Percentiles rank a stretch among this genome's conserved stretches.
These are phyloP conservation scores for Turnix velox DNA, from an alignment of 2,113 vertebrate genomes.

Conservation along the genomic window DNA sequence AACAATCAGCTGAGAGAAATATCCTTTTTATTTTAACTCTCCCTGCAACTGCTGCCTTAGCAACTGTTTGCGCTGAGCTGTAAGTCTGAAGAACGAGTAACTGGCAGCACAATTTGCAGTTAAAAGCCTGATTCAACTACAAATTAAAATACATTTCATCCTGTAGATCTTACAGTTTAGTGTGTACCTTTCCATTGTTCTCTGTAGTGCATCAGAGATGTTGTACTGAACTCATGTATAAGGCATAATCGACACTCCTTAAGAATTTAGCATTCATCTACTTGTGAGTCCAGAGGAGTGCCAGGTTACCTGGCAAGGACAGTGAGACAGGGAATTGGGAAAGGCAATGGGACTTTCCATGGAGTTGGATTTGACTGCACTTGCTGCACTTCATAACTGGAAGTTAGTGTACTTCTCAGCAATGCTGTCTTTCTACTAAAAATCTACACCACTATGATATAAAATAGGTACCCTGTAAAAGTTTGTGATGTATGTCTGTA, in stretches of 20 bases:
- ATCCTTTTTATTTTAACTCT: not conserved
- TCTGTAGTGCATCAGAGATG: not conserved
- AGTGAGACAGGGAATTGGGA: not conserved
- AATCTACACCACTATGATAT: not conserved
- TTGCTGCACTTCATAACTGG: not conserved
- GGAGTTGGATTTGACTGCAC: not conserved
- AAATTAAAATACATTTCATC: not conserved
- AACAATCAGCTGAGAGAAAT: not conserved
- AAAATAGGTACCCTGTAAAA: not conserved
- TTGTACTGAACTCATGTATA: not conserved
- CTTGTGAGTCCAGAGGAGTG: not conserved
- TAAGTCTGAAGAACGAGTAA: not conserved
- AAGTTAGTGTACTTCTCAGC: not conserved
- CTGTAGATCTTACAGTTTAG: not conserved
- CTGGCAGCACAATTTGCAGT: not conserved
- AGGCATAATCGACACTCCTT: not conserved
- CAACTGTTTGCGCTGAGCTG: not conserved
- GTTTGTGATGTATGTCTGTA: not conserved
- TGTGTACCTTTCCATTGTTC: not conserved
- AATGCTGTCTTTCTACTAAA: not conserved
- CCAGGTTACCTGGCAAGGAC: not conserved
- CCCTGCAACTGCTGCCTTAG: not conserved
- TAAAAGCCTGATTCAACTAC: not conserved
- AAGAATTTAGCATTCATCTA: not conserved
- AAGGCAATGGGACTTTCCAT: not conserved